Conservation (phyloP, 2,888 invertebrate genomes). For the Macaria notata region DNA sequence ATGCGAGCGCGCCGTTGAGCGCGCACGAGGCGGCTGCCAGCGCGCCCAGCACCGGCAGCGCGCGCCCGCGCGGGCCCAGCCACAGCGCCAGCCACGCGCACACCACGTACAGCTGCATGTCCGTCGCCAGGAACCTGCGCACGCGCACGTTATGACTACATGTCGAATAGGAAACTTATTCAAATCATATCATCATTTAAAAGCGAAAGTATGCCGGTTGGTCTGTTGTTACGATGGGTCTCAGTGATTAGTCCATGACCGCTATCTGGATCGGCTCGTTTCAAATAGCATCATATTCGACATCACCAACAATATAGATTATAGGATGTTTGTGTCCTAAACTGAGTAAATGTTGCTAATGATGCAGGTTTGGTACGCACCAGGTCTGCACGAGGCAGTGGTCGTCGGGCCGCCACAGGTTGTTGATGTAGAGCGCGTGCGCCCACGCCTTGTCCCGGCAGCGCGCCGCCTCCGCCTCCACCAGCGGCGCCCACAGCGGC, state of each 20-base stretch:
- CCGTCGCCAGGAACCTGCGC: slow-evolving; percentile 62
- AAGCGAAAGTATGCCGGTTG: too few relatives aligned
- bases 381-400: slow-evolving; percentile 62
- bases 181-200: too few relatives aligned
- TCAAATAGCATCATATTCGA: too few relatives aligned
- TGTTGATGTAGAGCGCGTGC: slow-evolving; percentile 59
- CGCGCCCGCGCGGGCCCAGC: slow-evolving; percentile 38
- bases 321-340: too few relatives aligned
- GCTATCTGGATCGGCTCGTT: too few relatives aligned
- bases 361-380: too few relatives aligned
- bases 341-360: too few relatives aligned
- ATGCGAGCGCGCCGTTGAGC: slow-evolving; percentile 49
- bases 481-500: slow-evolving; percentile 54
- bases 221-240: too few relatives aligned
- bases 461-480: slow-evolving; percentile 45
- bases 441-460: slow-evolving; percentile 61
- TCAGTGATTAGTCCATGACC: too few relatives aligned
- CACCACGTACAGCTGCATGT: slow-evolving; percentile 58
- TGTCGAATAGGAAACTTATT: too few relatives aligned
- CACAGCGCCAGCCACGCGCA: slow-evolving; percentile 43
- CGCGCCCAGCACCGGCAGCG: slow-evolving; percentile 39
- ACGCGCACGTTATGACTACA: too few relatives aligned
- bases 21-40: slow-evolving; percentile 37
- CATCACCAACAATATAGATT: too few relatives aligned
- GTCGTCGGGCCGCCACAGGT: slow-evolving; percentile 50